These are phyloP conservation scores for Hydrocynus forskahlii DNA, from an alignment of 2,797 vertebrate species.

Conservation along the genomic window DNA sequence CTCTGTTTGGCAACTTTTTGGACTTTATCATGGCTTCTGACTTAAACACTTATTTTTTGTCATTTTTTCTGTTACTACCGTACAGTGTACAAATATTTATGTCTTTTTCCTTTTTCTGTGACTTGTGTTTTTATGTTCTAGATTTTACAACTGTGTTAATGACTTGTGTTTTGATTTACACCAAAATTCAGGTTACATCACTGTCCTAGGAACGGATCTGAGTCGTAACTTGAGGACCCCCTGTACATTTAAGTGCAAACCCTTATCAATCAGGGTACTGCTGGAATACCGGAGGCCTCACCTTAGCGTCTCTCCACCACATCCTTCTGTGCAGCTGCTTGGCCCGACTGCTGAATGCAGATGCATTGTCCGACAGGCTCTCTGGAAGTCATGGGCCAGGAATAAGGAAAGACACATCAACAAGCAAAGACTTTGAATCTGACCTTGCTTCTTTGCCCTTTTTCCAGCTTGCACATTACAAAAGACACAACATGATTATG, in stretches of 20 bases:
- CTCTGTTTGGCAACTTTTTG: too few species aligned
- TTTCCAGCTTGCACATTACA: background rate
- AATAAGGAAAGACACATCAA: constrained; percentile 6
- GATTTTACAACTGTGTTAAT: too few species aligned
- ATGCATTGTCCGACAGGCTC: constrained; percentile 96
- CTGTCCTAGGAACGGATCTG: too few species aligned
- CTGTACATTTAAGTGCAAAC: background rate
- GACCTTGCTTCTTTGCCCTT: background rate
- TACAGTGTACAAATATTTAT: too few species aligned
- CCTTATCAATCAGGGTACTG: background rate
- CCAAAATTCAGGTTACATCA: too few species aligned
- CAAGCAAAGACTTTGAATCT: background rate
- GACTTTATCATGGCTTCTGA: too few species aligned
- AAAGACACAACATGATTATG: background rate
- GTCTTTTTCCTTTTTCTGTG: too few species aligned
- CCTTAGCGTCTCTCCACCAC: constrained; percentile 98
- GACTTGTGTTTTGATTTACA: too few species aligned
- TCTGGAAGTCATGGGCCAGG: constrained; percentile 72
- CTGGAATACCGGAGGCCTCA: constrained; percentile 63
- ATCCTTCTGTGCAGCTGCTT: constrained; percentile 96
- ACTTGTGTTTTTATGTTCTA: too few species aligned
- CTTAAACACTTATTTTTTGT: too few species aligned
- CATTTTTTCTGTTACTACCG: too few species aligned
- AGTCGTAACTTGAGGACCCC: too few species aligned
- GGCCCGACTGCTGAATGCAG: constrained; percentile 97